These are phyloP conservation scores for Cathartes aura DNA, from an alignment of 2,113 vertebrate genomes.

Conservation along the genomic window DNA sequence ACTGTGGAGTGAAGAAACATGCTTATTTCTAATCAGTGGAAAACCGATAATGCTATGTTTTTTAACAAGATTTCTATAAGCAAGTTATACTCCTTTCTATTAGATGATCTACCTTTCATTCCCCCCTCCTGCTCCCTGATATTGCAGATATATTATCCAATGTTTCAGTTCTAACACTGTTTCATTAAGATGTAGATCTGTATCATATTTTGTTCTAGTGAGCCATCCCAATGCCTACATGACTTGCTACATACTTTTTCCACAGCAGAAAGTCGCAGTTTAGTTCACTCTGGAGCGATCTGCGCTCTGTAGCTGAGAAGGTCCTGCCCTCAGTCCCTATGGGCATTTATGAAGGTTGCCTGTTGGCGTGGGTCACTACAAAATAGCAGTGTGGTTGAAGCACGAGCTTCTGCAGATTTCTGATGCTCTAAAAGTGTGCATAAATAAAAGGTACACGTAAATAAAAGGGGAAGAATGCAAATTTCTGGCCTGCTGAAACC, in stretches of 20 bases:
- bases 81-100: neutral
- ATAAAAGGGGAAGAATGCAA: neutral
- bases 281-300: neutral
- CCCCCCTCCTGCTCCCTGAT: rapidly evolving
- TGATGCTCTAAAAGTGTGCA: neutral
- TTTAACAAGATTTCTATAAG: neutral
- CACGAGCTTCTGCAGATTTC: neutral
- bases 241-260: neutral
- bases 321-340: neutral
- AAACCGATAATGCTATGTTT: neutral
- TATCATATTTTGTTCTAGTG: neutral
- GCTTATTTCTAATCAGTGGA: neutral
- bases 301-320: neutral
- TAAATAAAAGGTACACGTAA: neutral
- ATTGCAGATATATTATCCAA: neutral
- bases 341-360: neutral
- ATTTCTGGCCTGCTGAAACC: neutral
- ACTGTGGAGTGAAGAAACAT: neutral
- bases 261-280: neutral
- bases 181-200: neutral
- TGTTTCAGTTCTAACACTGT: neutral
- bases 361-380: neutral
- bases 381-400: neutral
- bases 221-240: neutral
- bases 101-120: neutral